Percentiles rank a stretch among this genome's conserved stretches.
Conservation (phyloP, 2,888 invertebrate genomes). For the Shargacucullia verbasci region DNA sequence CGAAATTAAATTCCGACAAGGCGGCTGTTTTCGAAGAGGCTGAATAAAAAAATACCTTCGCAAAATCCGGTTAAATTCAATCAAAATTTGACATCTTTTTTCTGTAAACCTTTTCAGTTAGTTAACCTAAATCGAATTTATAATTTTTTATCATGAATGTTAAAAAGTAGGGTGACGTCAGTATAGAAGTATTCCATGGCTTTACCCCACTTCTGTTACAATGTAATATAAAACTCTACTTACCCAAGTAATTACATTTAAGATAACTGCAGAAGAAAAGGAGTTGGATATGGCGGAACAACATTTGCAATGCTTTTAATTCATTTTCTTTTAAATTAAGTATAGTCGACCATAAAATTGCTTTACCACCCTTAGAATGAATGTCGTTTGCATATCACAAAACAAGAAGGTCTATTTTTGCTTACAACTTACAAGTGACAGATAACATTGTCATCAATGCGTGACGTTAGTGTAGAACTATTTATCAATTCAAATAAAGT, state of each 20-base stretch:
- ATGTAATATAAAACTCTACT: constrained; percentile 6
- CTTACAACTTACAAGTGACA: too few relatives aligned
- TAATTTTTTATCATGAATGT: constrained; percentile 14
- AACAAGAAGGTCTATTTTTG: too few relatives aligned
- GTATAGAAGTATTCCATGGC: neutral
- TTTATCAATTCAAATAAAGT: too few relatives aligned
- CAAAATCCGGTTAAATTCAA: constrained; percentile 59
- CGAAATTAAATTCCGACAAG: constrained; percentile 69
- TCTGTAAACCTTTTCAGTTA: constrained; percentile 49
- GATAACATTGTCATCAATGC: too few relatives aligned
- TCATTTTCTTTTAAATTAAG: constrained; percentile 45
- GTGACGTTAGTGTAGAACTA: too few relatives aligned
- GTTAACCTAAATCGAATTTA: constrained; percentile 26
- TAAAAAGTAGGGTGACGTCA: constrained; percentile 4
- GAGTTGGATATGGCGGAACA: constrained; percentile 17
- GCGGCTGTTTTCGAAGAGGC: constrained; percentile 45
- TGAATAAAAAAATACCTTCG: constrained; percentile 61
- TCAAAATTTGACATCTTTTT: constrained; percentile 56
- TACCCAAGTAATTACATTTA: constrained; percentile 10
- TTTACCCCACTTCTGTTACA: constrained; percentile 3
- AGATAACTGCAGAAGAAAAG: constrained; percentile 14
- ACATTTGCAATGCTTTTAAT: constrained; percentile 33
- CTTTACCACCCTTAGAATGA: too few relatives aligned
- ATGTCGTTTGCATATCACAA: too few relatives aligned
- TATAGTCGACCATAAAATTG: too few relatives aligned